Evolutionary conservation across 2,113 vertebrate genomes (phyloP).

Genomic region (Elanus axillaris): DNA sequence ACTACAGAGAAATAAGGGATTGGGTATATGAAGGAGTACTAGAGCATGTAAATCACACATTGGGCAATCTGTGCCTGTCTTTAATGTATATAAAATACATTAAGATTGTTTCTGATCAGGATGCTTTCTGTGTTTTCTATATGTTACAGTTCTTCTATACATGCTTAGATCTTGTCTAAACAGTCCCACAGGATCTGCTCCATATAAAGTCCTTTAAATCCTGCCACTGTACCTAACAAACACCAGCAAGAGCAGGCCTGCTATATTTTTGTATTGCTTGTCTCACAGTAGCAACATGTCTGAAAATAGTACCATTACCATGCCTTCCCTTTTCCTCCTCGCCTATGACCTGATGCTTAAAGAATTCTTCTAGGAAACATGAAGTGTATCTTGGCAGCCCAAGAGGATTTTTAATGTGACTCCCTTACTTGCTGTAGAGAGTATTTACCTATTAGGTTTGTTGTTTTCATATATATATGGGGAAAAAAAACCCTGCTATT

Average conservation of each 20-base stretch:
- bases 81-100: not conserved
- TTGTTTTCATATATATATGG: not conserved
- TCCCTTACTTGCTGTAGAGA: not conserved
- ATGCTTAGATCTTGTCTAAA: not conserved
- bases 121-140: not conserved
- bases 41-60: not conserved
- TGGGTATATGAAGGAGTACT: not conserved
- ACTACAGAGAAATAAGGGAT: not conserved
- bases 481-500: fast-evolving
- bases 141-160: not conserved
- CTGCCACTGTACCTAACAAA: not conserved
- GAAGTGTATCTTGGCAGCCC: not conserved
- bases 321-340: not conserved
- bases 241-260: not conserved
- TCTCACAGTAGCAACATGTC: not conserved
- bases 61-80: not conserved
- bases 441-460: not conserved
- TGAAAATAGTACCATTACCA: not conserved
- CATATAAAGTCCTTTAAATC: not conserved
- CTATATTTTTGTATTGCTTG: not conserved
- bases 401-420: not conserved
- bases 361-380: not conserved
- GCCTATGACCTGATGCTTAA: not conserved
- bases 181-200: not conserved
- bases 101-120: not conserved